Conservation (phyloP, 2,113 vertebrate genomes). For the Zeus faber region DNA sequence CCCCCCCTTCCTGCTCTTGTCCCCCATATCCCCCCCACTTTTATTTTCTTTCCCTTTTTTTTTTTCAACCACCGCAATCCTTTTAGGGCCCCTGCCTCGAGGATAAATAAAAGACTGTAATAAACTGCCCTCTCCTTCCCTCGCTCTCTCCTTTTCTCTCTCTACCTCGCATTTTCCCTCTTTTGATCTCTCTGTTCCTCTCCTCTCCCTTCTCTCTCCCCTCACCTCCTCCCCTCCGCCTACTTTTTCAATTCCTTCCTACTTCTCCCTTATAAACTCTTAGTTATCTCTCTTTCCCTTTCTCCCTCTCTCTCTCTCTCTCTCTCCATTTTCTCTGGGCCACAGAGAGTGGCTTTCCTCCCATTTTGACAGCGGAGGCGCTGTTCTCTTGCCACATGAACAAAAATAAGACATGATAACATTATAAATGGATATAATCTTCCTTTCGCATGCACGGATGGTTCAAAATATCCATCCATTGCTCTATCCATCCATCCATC, state of each 20-base stretch:
- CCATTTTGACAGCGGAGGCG: too few relatives aligned
- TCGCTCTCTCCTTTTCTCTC: not conserved
- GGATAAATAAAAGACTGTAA: slow-evolving; percentile 58
- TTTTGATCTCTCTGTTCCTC: not conserved
- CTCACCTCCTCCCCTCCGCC: not conserved
- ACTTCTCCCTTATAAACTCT: not conserved
- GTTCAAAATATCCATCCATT: too few relatives aligned
- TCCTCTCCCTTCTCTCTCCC: not conserved
- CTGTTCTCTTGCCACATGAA: too few relatives aligned
- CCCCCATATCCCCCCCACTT: slow-evolving; percentile 39
- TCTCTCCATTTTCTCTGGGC: not conserved
- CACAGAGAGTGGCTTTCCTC: too few relatives aligned
- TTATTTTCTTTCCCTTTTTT: slow-evolving; percentile 24
- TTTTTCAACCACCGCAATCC: slow-evolving; percentile 42
- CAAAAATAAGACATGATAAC: too few relatives aligned
- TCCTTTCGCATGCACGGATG: too few relatives aligned
- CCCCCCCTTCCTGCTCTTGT: not conserved
- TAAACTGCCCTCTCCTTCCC: slow-evolving; percentile 30
- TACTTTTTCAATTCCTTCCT: too few relatives aligned
- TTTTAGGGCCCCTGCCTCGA: slow-evolving; percentile 56
- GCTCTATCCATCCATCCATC: too few relatives aligned
- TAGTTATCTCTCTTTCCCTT: not conserved
- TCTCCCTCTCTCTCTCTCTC: not conserved
- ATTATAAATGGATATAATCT: too few relatives aligned
- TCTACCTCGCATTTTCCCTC: not conserved